Base-by-base conservation (phyloP, 2,113 vertebrate species). In the Channa maculata region DNA sequence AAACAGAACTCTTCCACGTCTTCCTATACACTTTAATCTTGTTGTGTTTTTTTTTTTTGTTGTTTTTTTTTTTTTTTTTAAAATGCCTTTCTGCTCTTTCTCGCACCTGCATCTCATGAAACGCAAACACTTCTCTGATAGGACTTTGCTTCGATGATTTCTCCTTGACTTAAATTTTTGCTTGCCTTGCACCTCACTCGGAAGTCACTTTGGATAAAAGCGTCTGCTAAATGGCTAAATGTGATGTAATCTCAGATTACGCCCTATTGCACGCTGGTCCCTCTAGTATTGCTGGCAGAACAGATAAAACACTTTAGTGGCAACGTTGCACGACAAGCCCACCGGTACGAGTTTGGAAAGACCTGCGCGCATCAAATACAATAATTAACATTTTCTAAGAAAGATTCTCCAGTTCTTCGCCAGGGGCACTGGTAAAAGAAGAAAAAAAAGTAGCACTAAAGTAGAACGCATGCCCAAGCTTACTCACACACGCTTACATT, bases 271-370 rank as follows among this genome's bases (percentile, higher is more conserved):
- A 73, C 7, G 36, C 83, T 64, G 84, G 14, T 70, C 63, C 80
- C 52, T 64, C 75, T 70, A 85, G 84, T 80, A 41, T 70, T 65
- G 63, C 81, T 88, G 91, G 89, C 73, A 73, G 79, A 74, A 44
- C 66, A 77, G 73, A 89, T 92, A 85, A 91, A 63, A 69, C 62
- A 6, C 52, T 66, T 67, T 24, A 66, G 71, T 13, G 51, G 82
- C 68, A 88, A 88, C 59, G 44, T 55, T 76, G 79, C 65, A 52
- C 88, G 91, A 90, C 91, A 88, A 89, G 84, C 83, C 86, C 81
- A 86, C 83, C 87, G 85, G 87, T 84, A 33, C 70, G 81, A 76
- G 79, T 83, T 84, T 70, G 75, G 53, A 46, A 87, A 66, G 71
- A 77, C 77, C 45, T 73, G 65, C 66, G 58, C 57, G 65, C 71